Conservation (phyloP, 2,888 invertebrate genomes). For the Plebejus anna region DNA sequence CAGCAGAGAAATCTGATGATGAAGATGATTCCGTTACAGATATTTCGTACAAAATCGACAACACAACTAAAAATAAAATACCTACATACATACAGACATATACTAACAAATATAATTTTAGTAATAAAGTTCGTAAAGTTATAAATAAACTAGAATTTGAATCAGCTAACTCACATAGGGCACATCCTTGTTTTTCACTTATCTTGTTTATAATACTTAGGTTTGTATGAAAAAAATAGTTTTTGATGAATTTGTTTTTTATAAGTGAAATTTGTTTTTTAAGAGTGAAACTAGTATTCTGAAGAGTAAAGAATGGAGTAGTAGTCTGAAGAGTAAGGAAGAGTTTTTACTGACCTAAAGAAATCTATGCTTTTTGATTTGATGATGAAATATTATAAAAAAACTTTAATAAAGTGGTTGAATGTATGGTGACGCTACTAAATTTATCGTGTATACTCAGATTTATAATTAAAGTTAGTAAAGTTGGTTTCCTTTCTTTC, state of each 20-base stretch:
- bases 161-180: background rate
- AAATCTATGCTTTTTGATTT: too few species aligned
- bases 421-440: too few species aligned
- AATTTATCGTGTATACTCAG: too few species aligned
- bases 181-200: background rate
- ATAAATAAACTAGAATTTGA: constrained; percentile 56
- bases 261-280: too few species aligned
- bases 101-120: constrained; percentile 57
- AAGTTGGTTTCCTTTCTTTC: too few species aligned
- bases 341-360: too few species aligned
- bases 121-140: constrained; percentile 68
- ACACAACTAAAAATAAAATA: constrained; percentile 51
- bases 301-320: too few species aligned
- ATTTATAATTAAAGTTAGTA: too few species aligned
- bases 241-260: background rate
- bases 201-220: background rate
- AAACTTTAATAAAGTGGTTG: too few species aligned
- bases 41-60: constrained; percentile 41
- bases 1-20: constrained; percentile 85
- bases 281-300: too few species aligned
- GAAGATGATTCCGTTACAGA: constrained; percentile 69
- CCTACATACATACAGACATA: constrained; percentile 45
- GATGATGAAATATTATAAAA: background rate
- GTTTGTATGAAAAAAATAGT: background rate
- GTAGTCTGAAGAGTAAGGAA: too few species aligned